A percentile compares a stretch with the other conserved stretches of the same genome.
These are phyloP conservation scores for Mellivora capensis DNA, from an alignment of 2,113 vertebrate species.

Conservation along the genomic window DNA sequence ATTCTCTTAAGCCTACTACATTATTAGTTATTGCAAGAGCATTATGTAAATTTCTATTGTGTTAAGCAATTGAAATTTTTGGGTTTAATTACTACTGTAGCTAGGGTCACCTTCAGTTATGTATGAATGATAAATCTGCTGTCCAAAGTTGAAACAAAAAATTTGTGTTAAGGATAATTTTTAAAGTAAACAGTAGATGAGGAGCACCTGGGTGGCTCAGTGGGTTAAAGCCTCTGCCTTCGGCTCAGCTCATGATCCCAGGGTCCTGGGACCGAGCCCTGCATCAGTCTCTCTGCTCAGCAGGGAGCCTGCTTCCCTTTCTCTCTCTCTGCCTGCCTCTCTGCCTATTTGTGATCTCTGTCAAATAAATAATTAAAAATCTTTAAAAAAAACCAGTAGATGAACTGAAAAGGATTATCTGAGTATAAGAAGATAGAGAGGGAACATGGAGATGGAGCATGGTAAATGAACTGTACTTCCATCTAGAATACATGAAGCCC, in stretches of 20 bases:
- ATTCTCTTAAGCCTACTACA: background rate
- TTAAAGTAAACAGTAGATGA: background rate
- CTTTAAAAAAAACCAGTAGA: too few relatives aligned
- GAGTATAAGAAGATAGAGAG: background rate
- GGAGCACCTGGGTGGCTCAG: too few relatives aligned
- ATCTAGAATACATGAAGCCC: background rate
- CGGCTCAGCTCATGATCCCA: too few relatives aligned
- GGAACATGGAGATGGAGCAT: background rate
- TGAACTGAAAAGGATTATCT: background rate
- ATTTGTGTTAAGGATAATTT: background rate
- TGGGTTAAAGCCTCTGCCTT: too few relatives aligned
- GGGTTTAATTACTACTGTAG: background rate
- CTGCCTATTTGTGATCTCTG: too few relatives aligned
- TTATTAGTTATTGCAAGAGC: background rate
- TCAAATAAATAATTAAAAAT: too few relatives aligned
- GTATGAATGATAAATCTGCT: background rate
- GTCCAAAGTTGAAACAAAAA: background rate
- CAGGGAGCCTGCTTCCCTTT: too few relatives aligned
- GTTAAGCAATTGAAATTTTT: background rate
- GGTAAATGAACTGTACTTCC: background rate
- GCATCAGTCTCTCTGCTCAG: too few relatives aligned
- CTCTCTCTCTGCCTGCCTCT: too few relatives aligned
- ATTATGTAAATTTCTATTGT: background rate
- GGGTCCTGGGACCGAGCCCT: too few relatives aligned
- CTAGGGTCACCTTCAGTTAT: background rate